Base-by-base conservation (phyloP, 2,888 invertebrate genomes). In the Hypselothyrea guttata region DNA sequence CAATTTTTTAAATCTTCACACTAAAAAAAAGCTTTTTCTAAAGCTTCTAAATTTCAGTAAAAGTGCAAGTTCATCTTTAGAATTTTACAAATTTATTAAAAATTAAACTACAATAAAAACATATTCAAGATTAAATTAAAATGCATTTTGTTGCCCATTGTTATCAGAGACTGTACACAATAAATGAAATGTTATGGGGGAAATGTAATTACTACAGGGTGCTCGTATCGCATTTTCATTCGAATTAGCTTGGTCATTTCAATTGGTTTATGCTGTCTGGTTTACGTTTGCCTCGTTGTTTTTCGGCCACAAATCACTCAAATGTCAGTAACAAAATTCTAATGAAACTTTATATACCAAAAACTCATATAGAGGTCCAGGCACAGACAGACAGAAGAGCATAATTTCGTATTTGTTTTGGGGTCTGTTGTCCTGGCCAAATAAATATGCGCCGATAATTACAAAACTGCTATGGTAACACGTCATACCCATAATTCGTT, bases 381-480 rank as follows among this genome's bases (percentile, higher is more conserved):
- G 18, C 15, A 22, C 22, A 35, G 27, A 16, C 5, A 40, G 40
- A 35, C 1, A 27, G 35, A 28, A 33, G 15, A 22, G 31, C 35
- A 46, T 22, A 49, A 55, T 49, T 49, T 48, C 34, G 34, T 41
- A 55, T 55, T 55, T 41, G 48, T 48, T 42, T 42, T 18, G 9
- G 13, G 22, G 22, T 22, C 13, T 45, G 54, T 31, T 34, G 49
- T 22, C 60, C 49, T 44, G 47, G 44, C 56, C 56, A 67, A 62
- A 70, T 70, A 64, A 59, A 68, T 71, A 53, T 69, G 48, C 28
- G 52, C 22, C 61, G 61, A 69, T 69, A 69, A 69, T 69, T 69
- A 61, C 72, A 66, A n/a, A 66, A 67, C 61, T 52, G 61, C 54
- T 47, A 66, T 60, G 67, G 67, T 31, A 37, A 35, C 66, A 37